Evolutionary conservation across 2,113 vertebrate species (phyloP).

Genomic region (Rhynchomys soricoides): DNA sequence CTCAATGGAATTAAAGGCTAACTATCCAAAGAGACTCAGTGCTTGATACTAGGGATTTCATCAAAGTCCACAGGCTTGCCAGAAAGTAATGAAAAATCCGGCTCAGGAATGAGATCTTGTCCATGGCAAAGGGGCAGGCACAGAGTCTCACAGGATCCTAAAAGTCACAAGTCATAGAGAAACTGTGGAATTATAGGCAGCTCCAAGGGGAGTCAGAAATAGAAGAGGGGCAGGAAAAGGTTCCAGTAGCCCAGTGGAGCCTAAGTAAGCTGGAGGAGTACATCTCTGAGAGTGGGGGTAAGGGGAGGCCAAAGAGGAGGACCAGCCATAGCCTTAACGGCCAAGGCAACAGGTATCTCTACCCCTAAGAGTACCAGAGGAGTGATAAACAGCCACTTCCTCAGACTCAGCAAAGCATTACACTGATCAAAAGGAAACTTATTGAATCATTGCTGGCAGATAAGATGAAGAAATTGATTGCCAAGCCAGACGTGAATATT

Average conservation of each 20-base stretch:
- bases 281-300: background rate
- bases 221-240: background rate
- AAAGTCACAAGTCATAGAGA: background rate
- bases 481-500: background rate
- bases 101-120: background rate
- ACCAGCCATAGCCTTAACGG: background rate
- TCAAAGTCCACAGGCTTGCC: background rate
- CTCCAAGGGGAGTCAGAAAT: background rate
- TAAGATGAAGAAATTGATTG: background rate
- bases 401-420: background rate
- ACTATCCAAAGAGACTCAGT: background rate
- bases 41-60: background rate
- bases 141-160: background rate
- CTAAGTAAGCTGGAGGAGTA: background rate
- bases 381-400: background rate
- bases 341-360: background rate
- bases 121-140: background rate
- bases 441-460: background rate
- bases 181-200: background rate
- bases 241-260: background rate
- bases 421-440: background rate
- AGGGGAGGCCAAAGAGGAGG: background rate
- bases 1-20: background rate
- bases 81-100: background rate
- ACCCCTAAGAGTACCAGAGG: background rate